Evolutionary conservation across 2,113 vertebrate species (phyloP).

Genomic region (Chaetops frenatus): DNA sequence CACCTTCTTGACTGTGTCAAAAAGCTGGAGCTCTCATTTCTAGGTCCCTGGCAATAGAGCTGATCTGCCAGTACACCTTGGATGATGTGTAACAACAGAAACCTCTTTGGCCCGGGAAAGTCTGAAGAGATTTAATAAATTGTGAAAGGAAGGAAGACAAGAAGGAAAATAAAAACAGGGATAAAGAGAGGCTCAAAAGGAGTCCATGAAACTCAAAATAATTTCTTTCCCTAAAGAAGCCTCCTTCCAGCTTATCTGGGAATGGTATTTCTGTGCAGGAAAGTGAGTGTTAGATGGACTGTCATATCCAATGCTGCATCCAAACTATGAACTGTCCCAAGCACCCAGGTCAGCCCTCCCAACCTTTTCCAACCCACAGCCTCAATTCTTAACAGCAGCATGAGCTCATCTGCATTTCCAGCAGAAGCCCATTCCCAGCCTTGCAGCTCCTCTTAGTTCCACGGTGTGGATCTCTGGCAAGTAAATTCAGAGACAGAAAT

Average conservation of each 20-base stretch:
- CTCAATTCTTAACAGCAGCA: not conserved
- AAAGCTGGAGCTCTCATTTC: not conserved
- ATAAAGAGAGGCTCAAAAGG: not conserved
- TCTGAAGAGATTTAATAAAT: not conserved
- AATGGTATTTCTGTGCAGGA: not conserved
- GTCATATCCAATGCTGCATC: fast-evolving
- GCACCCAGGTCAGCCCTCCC: not conserved
- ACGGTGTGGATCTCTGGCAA: not conserved
- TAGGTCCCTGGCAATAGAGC: not conserved
- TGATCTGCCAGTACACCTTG: not conserved
- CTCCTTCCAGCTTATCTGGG: not conserved
- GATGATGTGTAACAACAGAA: not conserved
- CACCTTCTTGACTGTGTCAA: not conserved
- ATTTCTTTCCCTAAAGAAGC: not conserved
- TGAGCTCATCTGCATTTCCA: not conserved
- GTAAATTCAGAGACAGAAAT: not conserved
- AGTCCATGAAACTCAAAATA: not conserved
- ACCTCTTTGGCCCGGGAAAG: not conserved
- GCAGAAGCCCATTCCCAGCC: not conserved
- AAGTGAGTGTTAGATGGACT: not conserved
- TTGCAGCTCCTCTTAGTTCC: not conserved
- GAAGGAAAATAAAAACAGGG: not conserved
- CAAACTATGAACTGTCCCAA: not conserved
- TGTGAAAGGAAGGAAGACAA: not conserved
- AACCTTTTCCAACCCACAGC: not conserved